These are phyloP conservation scores for Bubo scandiacus DNA, from an alignment of 2,113 vertebrate genomes.

Conservation along the genomic window DNA sequence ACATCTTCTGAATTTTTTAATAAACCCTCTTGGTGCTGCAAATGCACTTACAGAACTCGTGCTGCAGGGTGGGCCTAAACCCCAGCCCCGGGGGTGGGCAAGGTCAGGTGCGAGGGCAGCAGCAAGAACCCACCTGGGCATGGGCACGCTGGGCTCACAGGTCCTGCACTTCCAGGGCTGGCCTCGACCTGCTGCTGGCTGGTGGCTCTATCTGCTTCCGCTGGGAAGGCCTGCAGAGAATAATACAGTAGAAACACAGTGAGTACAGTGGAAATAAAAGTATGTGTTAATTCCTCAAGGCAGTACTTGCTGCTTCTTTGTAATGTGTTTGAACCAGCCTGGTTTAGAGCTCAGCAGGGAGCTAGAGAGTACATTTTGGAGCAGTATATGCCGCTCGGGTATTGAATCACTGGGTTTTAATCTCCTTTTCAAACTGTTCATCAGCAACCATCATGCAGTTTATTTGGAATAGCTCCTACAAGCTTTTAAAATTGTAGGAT, in stretches of 20 bases:
- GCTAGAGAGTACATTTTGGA: not conserved
- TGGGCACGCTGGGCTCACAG: accelerated
- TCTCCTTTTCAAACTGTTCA: not conserved
- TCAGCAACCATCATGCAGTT: not conserved
- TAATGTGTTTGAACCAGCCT: not conserved
- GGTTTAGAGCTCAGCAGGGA: not conserved
- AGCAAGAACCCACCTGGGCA: conserved; percentile 66
- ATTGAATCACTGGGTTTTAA: not conserved
- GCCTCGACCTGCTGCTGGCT: conserved; percentile 28
- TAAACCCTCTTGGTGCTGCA: not conserved
- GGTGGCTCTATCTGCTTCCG: not conserved
- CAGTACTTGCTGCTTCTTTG: not conserved
- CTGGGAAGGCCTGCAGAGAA: not conserved
- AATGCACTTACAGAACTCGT: accelerated
- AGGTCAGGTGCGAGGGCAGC: not conserved
- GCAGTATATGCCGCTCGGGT: accelerated
- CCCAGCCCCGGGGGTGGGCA: accelerated
- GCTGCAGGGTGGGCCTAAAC: not conserved
- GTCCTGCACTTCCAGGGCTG: not conserved
- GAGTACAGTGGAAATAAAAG: not conserved
- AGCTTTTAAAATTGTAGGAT: conserved; percentile 6
- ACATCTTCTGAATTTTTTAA: not conserved
- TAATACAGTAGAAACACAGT: not conserved
- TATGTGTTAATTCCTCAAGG: not conserved
- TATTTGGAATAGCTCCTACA: not conserved